Evolutionary conservation across 2,797 vertebrate species (phyloP), one percentile per base, ranked within the genome.

Genomic region (Lacerta agilis): DNA sequence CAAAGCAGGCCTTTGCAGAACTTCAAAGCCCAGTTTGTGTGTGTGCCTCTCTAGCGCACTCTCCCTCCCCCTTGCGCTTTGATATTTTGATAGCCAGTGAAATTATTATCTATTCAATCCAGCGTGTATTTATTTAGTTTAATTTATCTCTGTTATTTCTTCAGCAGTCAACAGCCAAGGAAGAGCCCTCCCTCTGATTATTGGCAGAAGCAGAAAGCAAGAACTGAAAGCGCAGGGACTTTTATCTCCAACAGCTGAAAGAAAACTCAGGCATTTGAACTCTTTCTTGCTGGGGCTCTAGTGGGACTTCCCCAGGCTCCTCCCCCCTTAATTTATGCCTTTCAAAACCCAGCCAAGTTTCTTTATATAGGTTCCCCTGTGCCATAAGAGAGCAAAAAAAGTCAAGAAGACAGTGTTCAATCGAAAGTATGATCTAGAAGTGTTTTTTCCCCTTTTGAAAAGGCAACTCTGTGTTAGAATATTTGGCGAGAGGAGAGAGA

Each of bases 51-150:
- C 9, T 58, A 20, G 55, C 69, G 5, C 17, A 33, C 8, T 33
- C 8, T 72, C 6, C 92, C 8, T 95, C 92, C 93, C 94, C 92
- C 93, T 91, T 80, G 49, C 91, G 91, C 95, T 97, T 96, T 97
- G 97, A 97, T 96, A 97, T 96, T 97, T 96, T 96, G 94, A 96
- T 96, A 96, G 96, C 95, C 95, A 94, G 91, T 95, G 93, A 94
- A 96, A 94, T 95, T 95, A 96, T 96, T 96, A 97, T 96, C 96
- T 96, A 94, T 95, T 96, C 95, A 78, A 94, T 94, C 95, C 94
- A 91, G 89, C 93, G 87, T 95, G 90, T 96, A 95, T 97, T 97
- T 97, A 95, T 96, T 97, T 97, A 94, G 87, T 88, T 94, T 92
- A 94, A 93, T 95, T 95, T 95, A 97, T 94, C 95, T 97, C 93